phyloP scores from a whole-genome alignment of 2,888 invertebrate genomes.

The Melangyna quadrimaculata region DNA sequence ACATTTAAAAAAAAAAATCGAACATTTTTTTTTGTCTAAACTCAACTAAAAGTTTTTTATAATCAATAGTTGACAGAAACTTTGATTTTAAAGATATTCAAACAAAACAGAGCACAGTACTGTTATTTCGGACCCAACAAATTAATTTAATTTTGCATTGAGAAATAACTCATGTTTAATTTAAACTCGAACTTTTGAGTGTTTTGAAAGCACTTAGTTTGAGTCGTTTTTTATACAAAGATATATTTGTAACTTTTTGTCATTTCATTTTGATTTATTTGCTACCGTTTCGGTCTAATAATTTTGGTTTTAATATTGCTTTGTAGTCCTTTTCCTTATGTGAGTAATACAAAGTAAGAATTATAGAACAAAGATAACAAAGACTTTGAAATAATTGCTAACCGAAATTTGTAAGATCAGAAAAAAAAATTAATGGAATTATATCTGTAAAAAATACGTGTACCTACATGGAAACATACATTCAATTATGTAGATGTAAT shows the following conservation, averaged over 20 bases:
- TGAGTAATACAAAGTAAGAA: neutral
- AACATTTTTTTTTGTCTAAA: too few relatives aligned
- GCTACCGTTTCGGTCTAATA: neutral
- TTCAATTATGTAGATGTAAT: too few relatives aligned
- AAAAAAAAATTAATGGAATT: neutral
- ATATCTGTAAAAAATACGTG: too few relatives aligned
- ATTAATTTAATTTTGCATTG: neutral
- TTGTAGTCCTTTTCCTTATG: neutral
- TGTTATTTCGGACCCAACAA: neutral
- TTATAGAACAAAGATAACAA: neutral
- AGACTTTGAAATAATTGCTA: too few relatives aligned
- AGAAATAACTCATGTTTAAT: neutral
- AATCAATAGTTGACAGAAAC: too few relatives aligned
- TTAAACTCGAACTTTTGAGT: neutral
- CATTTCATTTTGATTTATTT: neutral
- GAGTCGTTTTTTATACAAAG: neutral
- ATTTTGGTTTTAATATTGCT: neutral
- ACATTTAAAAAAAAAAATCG: too few relatives aligned
- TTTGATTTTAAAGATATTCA: too few relatives aligned
- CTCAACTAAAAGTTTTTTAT: too few relatives aligned
- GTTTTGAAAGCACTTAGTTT: neutral
- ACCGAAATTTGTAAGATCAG: neutral
- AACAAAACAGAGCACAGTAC: too few relatives aligned
- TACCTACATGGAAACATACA: too few relatives aligned
- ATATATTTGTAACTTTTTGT: neutral